These are phyloP conservation scores for Prionailurus viverrinus DNA, from an alignment of 2,113 vertebrate species.

Conservation along the genomic window DNA sequence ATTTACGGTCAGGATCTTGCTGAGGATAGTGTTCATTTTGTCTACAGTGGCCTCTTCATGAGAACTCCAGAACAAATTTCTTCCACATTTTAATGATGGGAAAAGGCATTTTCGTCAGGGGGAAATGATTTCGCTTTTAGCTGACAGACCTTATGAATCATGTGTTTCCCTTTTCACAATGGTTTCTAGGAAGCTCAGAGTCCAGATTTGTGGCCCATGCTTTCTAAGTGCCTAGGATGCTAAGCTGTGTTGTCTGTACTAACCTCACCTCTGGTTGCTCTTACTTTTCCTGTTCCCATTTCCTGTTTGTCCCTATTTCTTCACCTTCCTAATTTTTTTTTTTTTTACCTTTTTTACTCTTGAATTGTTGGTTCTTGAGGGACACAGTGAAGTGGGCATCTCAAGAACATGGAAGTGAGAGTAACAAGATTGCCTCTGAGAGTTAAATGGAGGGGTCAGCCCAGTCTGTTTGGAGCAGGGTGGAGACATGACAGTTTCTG, in stretches of 20 bases:
- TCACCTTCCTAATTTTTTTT: background rate
- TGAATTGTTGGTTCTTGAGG: background rate
- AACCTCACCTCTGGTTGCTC: background rate
- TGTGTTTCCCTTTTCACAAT: background rate
- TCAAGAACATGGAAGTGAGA: background rate
- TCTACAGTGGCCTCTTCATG: background rate
- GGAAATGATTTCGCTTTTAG: background rate
- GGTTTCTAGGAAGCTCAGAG: conserved; percentile 28
- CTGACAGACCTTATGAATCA: background rate
- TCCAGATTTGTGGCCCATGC: background rate
- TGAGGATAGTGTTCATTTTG: background rate
- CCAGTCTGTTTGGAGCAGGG: background rate
- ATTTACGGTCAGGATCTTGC: background rate
- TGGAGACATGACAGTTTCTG: background rate
- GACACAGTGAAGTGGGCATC: background rate
- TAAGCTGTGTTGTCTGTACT: background rate
- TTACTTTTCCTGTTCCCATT: background rate
- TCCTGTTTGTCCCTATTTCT: background rate
- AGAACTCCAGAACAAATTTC: background rate
- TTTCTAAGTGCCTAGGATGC: background rate
- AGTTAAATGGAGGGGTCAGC: background rate
- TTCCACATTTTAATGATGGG: background rate
- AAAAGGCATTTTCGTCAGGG: background rate
- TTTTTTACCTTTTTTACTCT: background rate
- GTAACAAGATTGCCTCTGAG: background rate